Conservation (phyloP, 2,888 invertebrate genomes). For the Eupithecia insigniata region DNA sequence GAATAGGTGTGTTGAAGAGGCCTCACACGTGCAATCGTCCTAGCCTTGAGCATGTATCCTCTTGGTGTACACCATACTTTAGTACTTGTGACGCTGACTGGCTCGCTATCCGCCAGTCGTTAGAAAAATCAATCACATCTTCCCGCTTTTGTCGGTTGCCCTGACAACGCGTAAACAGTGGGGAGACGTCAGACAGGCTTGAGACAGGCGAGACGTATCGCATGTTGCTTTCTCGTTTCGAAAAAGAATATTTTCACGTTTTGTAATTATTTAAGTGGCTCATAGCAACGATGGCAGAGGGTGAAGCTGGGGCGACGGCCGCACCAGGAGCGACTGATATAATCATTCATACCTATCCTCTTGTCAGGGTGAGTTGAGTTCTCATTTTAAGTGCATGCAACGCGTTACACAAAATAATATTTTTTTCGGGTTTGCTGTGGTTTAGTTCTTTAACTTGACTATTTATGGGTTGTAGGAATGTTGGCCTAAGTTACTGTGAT, state of each 20-base stretch:
- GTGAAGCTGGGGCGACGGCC: constrained; percentile 58
- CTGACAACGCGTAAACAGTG: constrained; percentile 82
- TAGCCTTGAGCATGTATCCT: background rate
- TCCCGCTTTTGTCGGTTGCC: constrained; percentile 77
- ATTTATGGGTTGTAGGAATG: background rate
- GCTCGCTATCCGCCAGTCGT: constrained; percentile 16
- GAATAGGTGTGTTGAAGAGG: no score
- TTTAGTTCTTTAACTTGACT: background rate
- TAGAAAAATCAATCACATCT: constrained; percentile 82
- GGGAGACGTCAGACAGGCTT: constrained; percentile 67
- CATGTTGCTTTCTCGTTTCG: constrained; percentile 48
- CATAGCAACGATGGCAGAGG: constrained; percentile 65
- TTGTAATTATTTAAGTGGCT: constrained; percentile 22
- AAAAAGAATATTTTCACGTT: constrained; percentile 32
- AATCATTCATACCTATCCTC: constrained; percentile 91
- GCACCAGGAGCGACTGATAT: constrained; percentile 84
- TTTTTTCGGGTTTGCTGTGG: background rate
- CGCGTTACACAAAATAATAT: constrained; percentile 4
- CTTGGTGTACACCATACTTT: background rate
- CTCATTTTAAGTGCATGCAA: background rate
- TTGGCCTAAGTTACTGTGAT: constrained; percentile 4
- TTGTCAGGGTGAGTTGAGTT: constrained; percentile 90
- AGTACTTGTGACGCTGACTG: background rate
- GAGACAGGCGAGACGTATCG: constrained; percentile 58
- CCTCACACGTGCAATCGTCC: background rate